A percentile compares a stretch with the other conserved stretches of the same genome.
phyloP scores from a whole-genome alignment of 1,140 invertebrate species.

The Daktulosphaira vitifoliae region DNA sequence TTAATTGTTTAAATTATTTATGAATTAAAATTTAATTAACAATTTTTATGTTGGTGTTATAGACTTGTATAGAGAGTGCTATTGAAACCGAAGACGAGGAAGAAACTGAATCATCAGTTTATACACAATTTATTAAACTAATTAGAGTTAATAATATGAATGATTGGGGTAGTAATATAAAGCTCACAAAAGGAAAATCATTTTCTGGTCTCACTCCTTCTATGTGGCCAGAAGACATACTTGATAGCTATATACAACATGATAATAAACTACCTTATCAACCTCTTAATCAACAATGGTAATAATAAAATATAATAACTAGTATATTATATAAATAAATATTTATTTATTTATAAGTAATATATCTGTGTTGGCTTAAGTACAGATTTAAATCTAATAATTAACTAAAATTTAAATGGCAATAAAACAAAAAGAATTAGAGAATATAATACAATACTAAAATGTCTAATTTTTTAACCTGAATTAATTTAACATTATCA shows the following conservation, averaged over 20 bases:
- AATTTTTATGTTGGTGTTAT: background rate
- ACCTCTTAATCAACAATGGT: conserved; percentile 29
- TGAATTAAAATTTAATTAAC: background rate
- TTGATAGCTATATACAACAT: conserved; percentile 51
- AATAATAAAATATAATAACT: no score
- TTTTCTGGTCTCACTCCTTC: conserved; percentile 87
- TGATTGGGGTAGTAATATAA: conserved; percentile 36
- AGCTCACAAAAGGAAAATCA: conserved; percentile 64
- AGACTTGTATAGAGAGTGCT: conserved; percentile 33
- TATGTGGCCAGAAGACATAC: conserved; percentile 93
- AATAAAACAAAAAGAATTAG: no score
- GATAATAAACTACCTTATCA: background rate
- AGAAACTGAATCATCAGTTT: conserved; percentile 44
- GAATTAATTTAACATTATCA: no score
- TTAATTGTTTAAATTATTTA: no score
- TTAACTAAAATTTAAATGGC: no score
- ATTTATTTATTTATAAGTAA: no score
- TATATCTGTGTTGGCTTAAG: conserved; percentile 43
- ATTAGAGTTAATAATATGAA: conserved; percentile 50
- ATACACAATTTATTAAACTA: conserved; percentile 54
- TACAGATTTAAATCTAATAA: no score
- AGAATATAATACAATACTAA: no score
- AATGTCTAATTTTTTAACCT: no score
- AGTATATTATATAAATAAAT: no score
- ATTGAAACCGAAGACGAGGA: conserved; percentile 76